phyloP scores from a whole-genome alignment of 2,888 invertebrate genomes.

The Drosophila subquinaria region DNA sequence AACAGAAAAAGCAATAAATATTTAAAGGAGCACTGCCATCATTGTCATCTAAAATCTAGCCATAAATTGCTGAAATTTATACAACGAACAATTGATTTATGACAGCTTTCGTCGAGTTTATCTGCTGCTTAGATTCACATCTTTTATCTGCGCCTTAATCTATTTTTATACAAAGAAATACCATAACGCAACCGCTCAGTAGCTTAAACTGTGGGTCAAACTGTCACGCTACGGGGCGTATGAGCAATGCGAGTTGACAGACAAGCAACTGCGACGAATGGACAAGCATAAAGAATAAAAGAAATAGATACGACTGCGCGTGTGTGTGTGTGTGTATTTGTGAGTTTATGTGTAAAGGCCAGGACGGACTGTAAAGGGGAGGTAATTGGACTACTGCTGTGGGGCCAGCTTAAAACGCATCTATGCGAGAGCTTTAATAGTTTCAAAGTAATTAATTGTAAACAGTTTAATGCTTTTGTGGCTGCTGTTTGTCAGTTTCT shows the following conservation, averaged over 20 bases:
- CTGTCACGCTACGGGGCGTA: constrained; percentile 64
- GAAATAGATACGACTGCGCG: constrained; percentile 8
- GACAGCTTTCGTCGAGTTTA: constrained; percentile 16
- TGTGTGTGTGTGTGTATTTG: not conserved
- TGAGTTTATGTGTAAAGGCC: not conserved
- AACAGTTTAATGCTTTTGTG: constrained; percentile 63
- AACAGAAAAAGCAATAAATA: not conserved
- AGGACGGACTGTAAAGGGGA: constrained; percentile 2
- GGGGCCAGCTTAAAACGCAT: constrained; percentile 27
- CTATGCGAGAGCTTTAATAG: constrained; percentile 54
- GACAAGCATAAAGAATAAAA: constrained; percentile 15
- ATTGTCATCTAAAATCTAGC: constrained; percentile 4
- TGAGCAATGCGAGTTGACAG: constrained; percentile 60
- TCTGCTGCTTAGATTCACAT: constrained; percentile 19
- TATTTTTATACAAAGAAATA: constrained; percentile 17
- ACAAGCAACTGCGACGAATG: constrained; percentile 25
- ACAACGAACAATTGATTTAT: constrained; percentile 11
- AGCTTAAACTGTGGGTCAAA: constrained; percentile 55
- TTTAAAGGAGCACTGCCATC: constrained; percentile 1
- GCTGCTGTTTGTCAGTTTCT: constrained; percentile 26
- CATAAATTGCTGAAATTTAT: not conserved
- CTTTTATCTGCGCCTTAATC: constrained; percentile 16
- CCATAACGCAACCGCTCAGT: constrained; percentile 4
- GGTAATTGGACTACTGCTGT: constrained; percentile 21
- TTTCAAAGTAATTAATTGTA: constrained; percentile 71